Evolutionary conservation across 2,797 vertebrate species (phyloP).

Genomic region (Lagorchestes hirsutus): DNA sequence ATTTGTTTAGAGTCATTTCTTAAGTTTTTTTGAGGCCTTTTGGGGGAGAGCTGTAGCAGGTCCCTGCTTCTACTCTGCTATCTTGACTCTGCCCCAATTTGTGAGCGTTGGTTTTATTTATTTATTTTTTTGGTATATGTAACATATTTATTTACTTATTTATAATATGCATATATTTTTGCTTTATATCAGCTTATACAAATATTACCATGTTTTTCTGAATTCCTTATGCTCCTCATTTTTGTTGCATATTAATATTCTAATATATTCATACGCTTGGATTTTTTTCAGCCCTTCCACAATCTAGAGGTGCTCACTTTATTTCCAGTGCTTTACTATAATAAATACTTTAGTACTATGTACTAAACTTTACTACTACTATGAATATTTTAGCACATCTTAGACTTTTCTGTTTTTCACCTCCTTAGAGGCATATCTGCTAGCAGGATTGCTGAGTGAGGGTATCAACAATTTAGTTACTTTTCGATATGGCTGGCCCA

Average conservation of each 20-base stretch:
- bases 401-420: not conserved
- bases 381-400: too few species aligned
- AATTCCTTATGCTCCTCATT: not conserved
- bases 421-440: not conserved
- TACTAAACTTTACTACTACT: too few species aligned
- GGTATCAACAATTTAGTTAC: not conserved
- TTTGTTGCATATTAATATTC: not conserved
- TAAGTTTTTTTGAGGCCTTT: too few species aligned
- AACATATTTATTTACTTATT: too few species aligned
- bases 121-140: too few species aligned
- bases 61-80: too few species aligned
- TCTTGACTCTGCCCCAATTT: too few species aligned
- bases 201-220: not conserved
- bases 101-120: too few species aligned
- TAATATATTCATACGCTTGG: not conserved
- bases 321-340: not conserved
- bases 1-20: too few species aligned
- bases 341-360: not conserved
- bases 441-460: not conserved
- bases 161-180: not conserved
- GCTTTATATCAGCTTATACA: too few species aligned
- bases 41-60: too few species aligned
- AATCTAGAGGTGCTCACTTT: not conserved
- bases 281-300: not conserved
- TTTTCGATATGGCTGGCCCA: not conserved